These are phyloP conservation scores for Pogonocherus hispidulus DNA, from an alignment of 2,888 invertebrate genomes.

Conservation along the genomic window DNA sequence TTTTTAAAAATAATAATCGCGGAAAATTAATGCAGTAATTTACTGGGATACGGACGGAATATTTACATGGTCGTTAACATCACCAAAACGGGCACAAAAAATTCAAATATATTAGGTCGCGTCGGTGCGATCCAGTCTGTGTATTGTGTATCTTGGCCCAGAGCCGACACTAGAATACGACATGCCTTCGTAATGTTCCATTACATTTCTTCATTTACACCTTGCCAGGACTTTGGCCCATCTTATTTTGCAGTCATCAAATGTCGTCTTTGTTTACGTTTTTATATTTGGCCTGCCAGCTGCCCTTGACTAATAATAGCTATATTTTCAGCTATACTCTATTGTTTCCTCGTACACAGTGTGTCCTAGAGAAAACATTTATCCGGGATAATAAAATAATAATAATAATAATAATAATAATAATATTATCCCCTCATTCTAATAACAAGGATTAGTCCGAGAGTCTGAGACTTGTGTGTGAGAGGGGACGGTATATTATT, in stretches of 20 bases:
- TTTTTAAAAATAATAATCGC: too few species aligned
- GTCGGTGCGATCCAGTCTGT: constrained; percentile 19
- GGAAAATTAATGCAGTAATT: too few species aligned
- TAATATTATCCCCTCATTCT: too few species aligned
- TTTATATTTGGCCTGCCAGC: background rate
- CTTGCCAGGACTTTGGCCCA: constrained; percentile 11
- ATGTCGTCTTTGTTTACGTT: background rate
- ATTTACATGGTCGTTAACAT: constrained; percentile 10
- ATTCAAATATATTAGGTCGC: constrained; percentile 20
- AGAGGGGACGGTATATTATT: too few species aligned
- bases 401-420: too few species aligned
- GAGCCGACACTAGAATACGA: constrained; percentile 21
- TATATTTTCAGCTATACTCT: too few species aligned
- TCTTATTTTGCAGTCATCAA: constrained; percentile 9
- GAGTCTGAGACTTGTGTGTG: too few species aligned
- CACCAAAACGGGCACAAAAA: constrained; percentile 15
- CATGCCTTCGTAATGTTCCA: constrained; percentile 15
- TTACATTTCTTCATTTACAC: constrained; percentile 23
- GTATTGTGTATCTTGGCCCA: constrained; percentile 24
- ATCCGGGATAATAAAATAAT: too few species aligned
- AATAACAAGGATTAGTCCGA: too few species aligned
- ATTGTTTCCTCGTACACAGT: too few species aligned
- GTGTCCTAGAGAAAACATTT: too few species aligned
- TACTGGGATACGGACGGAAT: background rate
- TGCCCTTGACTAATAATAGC: background rate